Evolutionary conservation across 2,888 invertebrate genomes (phyloP).

Genomic region (Chaitophorus viminalis): DNA sequence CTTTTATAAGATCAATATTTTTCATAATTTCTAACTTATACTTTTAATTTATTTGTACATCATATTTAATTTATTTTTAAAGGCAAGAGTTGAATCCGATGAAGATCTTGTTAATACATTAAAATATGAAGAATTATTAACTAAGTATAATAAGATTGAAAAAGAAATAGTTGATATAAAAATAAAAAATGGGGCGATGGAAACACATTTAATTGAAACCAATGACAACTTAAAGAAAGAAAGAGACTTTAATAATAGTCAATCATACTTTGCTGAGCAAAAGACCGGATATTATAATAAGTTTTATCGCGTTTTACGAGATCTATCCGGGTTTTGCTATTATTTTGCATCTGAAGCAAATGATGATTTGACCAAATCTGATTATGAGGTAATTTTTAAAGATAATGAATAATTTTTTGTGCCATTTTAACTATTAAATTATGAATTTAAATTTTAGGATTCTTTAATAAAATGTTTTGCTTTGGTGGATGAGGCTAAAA

Average conservation of each 20-base stretch:
- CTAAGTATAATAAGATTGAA: conserved; percentile 30
- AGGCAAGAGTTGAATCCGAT: conserved; percentile 41
- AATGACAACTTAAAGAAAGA: background rate
- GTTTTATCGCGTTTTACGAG: background rate
- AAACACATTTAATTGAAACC: background rate
- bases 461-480: conserved; percentile 42
- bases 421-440: background rate
- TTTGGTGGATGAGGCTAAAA: conserved; percentile 36
- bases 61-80: background rate
- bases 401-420: background rate
- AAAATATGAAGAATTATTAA: conserved; percentile 45
- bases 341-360: conserved; percentile 1
- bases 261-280: conserved; percentile 24
- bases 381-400: conserved; percentile 32
- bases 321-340: background rate
- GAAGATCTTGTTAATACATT: conserved; percentile 31
- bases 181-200: background rate
- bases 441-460: conserved; percentile 32
- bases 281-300: conserved; percentile 28
- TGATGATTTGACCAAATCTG: conserved; percentile 22
- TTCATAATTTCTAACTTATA: background rate
- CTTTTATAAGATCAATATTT: too few relatives aligned
- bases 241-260: background rate
- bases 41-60: background rate
- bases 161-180: conserved; percentile 18